Conservation (phyloP, 2,113 vertebrate genomes). For the Halcyon senegalensis region DNA sequence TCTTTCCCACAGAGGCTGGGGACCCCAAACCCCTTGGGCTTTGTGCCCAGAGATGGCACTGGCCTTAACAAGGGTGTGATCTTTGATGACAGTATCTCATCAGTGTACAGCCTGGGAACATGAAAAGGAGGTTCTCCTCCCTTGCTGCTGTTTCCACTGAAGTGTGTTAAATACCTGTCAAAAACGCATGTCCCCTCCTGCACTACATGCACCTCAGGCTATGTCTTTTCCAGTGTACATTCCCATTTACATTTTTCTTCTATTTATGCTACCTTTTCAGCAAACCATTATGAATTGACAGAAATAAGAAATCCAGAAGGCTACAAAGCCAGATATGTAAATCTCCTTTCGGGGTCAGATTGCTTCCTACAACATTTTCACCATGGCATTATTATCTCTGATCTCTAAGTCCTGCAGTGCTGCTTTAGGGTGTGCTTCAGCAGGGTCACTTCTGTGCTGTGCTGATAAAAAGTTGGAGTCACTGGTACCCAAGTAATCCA, state of each 20-base stretch:
- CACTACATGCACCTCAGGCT: background rate
- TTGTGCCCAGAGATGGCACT: background rate
- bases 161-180: background rate
- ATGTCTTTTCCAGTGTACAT: background rate
- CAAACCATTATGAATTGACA: background rate
- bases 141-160: background rate
- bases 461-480: background rate
- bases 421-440: background rate
- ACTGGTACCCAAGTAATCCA: background rate
- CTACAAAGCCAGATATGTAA: background rate
- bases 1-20: background rate
- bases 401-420: background rate
- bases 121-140: background rate
- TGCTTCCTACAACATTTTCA: background rate
- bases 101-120: background rate
- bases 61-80: background rate
- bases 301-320: background rate
- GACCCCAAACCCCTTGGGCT: accelerated
- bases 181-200: background rate
- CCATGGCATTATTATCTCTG: background rate
- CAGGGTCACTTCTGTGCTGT: background rate
- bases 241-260: background rate
- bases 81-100: background rate
- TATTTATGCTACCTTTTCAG: background rate
- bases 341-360: background rate